These are phyloP conservation scores for Leptinotarsa texana DNA, from an alignment of 1,140 invertebrate species.

Conservation along the genomic window DNA sequence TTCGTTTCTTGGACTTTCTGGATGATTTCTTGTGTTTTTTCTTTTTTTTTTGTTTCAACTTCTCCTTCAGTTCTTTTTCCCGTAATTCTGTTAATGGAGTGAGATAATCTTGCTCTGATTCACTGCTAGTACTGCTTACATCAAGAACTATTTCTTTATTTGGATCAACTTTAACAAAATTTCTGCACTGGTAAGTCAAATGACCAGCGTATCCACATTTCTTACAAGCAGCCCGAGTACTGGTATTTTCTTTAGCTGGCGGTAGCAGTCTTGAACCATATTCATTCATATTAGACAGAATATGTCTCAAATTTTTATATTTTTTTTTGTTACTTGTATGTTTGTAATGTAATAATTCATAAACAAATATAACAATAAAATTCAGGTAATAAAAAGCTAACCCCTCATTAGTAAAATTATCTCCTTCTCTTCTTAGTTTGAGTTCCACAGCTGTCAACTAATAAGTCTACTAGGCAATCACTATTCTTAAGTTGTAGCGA, in stretches of 20 bases:
- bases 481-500: too few relatives aligned
- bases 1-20: constrained; percentile 36
- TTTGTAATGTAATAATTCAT: too few relatives aligned
- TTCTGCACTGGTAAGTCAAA: constrained; percentile 93
- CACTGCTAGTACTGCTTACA: constrained; percentile 93
- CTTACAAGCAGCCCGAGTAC: constrained; percentile 79
- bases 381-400: too few relatives aligned
- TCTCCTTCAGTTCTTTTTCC: constrained; percentile 74
- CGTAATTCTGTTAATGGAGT: constrained; percentile 81
- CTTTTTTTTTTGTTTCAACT: constrained; percentile 62
- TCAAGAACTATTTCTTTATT: constrained; percentile 91
- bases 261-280: constrained; percentile 50
- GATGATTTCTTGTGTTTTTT: constrained; percentile 56
- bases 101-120: constrained; percentile 78
- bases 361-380: too few relatives aligned
- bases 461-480: too few relatives aligned
- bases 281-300: constrained; percentile 34
- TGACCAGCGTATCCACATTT: constrained; percentile 95
- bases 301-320: too few relatives aligned
- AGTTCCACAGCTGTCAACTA: too few relatives aligned
- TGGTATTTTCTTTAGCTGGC: constrained; percentile 69
- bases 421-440: too few relatives aligned
- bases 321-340: too few relatives aligned
- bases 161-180: constrained; percentile 89
- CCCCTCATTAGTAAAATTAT: too few relatives aligned